phyloP scores from a whole-genome alignment of 2,797 vertebrate species.

The Holocentrus rufus region DNA sequence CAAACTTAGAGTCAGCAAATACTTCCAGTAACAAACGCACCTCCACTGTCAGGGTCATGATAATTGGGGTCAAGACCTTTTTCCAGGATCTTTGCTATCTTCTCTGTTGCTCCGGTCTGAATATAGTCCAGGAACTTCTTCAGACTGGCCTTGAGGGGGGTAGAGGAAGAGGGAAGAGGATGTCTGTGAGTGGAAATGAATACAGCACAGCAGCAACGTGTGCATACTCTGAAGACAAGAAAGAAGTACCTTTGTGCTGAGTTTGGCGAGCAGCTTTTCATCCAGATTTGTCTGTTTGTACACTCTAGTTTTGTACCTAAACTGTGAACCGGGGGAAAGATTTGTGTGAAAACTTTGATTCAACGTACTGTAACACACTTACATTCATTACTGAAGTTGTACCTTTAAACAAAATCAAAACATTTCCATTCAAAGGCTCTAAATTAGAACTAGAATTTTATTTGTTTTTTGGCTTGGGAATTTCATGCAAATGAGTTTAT shows the following conservation, averaged over 20 bases:
- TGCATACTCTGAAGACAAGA: not conserved
- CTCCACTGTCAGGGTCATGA: slow-evolving; percentile 91
- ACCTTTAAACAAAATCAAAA: slow-evolving; percentile 3
- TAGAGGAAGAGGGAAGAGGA: slow-evolving; percentile 5
- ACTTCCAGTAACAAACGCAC: slow-evolving; percentile 72
- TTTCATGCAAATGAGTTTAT: slow-evolving; percentile 5
- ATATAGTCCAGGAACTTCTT: slow-evolving; percentile 93
- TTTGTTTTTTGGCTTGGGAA: not conserved
- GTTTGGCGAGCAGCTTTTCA: slow-evolving; percentile 93
- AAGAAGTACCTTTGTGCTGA: slow-evolving; percentile 93
- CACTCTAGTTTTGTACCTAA: slow-evolving; percentile 94
- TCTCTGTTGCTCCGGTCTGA: slow-evolving; percentile 87
- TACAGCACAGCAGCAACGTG: not conserved
- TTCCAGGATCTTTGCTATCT: slow-evolving; percentile 89
- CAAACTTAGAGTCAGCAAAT: not conserved
- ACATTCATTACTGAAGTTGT: slow-evolving; percentile 16
- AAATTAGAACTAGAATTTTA: too few species aligned
- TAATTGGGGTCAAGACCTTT: slow-evolving; percentile 95
- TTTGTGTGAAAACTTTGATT: slow-evolving; percentile 43
- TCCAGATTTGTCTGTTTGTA: slow-evolving; percentile 96
- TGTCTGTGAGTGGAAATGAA: not conserved
- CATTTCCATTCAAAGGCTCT: not conserved
- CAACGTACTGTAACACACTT: slow-evolving; percentile 28
- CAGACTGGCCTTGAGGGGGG: slow-evolving; percentile 84
- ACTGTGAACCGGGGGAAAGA: slow-evolving; percentile 78